phyloP scores from a whole-genome alignment of 2,797 vertebrate genomes.

The Oreochromis mossambicus region DNA sequence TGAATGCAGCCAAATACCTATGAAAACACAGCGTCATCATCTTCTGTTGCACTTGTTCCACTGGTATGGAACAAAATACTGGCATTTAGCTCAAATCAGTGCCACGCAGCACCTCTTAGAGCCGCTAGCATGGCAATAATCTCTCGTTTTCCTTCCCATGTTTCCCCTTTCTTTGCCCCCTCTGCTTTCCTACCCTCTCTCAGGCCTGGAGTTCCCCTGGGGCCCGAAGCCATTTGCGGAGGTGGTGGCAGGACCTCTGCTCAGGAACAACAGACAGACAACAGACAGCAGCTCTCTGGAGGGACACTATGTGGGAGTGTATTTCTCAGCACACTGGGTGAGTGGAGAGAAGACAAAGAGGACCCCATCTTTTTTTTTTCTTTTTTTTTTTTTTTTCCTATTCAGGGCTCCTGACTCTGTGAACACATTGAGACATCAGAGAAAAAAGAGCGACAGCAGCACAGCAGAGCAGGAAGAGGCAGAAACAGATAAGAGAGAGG shows the following conservation, averaged over 20 bases:
- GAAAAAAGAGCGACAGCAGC: neutral
- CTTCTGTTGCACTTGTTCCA: neutral
- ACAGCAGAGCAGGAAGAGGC: slow-evolving; percentile 39
- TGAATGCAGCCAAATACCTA: neutral
- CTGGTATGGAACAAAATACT: neutral
- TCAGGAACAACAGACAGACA: slow-evolving; percentile 88
- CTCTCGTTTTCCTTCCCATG: neutral
- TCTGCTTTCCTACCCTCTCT: slow-evolving; percentile 11
- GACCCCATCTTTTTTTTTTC: neutral
- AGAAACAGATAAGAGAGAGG: slow-evolving; percentile 19
- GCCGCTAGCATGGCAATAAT: neutral
- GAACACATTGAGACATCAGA: neutral
- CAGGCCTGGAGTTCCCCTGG: slow-evolving; percentile 99
- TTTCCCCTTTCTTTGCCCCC: neutral
- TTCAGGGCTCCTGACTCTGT: neutral
- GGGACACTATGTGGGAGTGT: slow-evolving; percentile 93
- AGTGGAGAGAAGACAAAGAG: slow-evolving; percentile 62
- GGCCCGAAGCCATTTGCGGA: slow-evolving; percentile 96
- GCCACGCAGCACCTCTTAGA: neutral
- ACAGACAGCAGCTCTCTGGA: slow-evolving; percentile 90
- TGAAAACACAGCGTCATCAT: neutral
- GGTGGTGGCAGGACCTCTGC: slow-evolving; percentile 92
- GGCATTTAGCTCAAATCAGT: neutral
- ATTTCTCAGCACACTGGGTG: slow-evolving; percentile 99
- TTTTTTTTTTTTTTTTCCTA: neutral